Base-by-base conservation (phyloP, 2,888 invertebrate species). In the Ectemnius continuus region DNA sequence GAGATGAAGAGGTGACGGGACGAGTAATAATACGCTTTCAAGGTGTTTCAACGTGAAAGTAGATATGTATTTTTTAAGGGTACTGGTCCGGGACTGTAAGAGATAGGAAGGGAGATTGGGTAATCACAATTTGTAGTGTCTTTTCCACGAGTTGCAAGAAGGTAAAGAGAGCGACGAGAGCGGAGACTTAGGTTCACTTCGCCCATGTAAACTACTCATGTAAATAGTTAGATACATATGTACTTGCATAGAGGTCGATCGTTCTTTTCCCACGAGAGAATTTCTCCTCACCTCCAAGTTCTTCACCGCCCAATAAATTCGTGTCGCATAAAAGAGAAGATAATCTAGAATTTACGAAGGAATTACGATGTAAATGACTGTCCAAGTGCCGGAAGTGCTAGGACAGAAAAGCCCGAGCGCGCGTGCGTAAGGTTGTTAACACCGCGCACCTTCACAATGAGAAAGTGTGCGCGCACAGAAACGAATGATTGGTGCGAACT, bases 31-130 rank as follows among this genome's bases (percentile, higher is more conserved):
- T 66, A 78, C 67, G 63, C 23, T 23, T 23, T 23, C 23, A 70
- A 67, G 69, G 57, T 67, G 48, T 46, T 20, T 18, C 13, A 63
- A 52, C 46, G 78, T 76, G 72, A 79, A 79, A 79, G 76, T 79
- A 83, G 77, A 76, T 81, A 36, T 36, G 36, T 36, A 82, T 81
- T 82, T 81, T 83, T 82, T 47, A 73, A 71, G 63, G 45, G 63
- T 76, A 67, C 81, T 70, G 36, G 8, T 8, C 60, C 75, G 70
- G 76, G 72, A 56, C 59, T 48, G 6, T 26, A 66, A 23, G 4
- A 11, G 57, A 56, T 46, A 28, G 47, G 26, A 67, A 45, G 0
- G 20, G 47, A 36, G 56, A 67, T 72, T 64, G 64, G 47, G 65
- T 65, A 63, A 67, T 67, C 62, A 63, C 52, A 52, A 56, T 52